Conservation (phyloP, 2,113 vertebrate species). For the Hippoglossus stenolepis region DNA sequence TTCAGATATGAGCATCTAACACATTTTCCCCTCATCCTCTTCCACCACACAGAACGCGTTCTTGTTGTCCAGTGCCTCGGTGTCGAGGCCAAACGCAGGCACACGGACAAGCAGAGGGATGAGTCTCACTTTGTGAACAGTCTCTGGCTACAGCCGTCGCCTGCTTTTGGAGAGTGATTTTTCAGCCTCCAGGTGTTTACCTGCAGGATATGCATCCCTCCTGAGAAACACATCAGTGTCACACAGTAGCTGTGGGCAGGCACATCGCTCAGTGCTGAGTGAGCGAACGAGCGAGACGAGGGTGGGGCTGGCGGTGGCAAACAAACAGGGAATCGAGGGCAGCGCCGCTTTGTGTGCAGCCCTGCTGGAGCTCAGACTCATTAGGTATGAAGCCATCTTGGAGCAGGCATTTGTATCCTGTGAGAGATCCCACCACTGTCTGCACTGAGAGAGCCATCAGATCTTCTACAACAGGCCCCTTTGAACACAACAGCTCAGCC, state of each 20-base stretch:
- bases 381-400: conserved; percentile 78
- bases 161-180: conserved; percentile 74
- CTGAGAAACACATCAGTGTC: conserved; percentile 83
- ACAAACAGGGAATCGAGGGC: conserved; percentile 79
- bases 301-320: conserved; percentile 72
- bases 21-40: background rate
- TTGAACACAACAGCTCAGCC: conserved; percentile 71
- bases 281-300: conserved; percentile 60
- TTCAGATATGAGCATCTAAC: conserved; percentile 13
- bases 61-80: conserved; percentile 41
- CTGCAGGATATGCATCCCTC: conserved; percentile 80
- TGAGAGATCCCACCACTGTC: conserved; percentile 78
- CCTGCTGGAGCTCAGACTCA: conserved; percentile 78
- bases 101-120: conserved; percentile 60
- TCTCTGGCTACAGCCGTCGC: conserved; percentile 68
- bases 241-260: conserved; percentile 75
- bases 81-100: conserved; percentile 27
- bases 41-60: conserved; percentile 15
- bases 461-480: conserved; percentile 74
- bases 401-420: conserved; percentile 80
- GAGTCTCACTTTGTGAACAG: conserved; percentile 77
- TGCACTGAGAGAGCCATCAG: conserved; percentile 77
- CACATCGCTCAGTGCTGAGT: conserved; percentile 78
- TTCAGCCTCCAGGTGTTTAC: conserved; percentile 85
- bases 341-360: conserved; percentile 69